phyloP scores from a whole-genome alignment of 2,888 invertebrate genomes.

The Brenthis ino region DNA sequence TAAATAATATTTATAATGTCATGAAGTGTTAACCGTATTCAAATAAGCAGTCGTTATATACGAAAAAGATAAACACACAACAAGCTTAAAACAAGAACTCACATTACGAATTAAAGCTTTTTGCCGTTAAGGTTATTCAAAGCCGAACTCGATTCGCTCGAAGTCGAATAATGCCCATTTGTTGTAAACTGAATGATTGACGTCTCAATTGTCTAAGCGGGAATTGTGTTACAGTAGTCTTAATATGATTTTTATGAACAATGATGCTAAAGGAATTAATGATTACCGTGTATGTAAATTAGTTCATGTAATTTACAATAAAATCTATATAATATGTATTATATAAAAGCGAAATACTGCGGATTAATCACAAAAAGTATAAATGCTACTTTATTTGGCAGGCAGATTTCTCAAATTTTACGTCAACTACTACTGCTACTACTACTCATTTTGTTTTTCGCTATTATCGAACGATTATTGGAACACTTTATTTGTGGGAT shows the following conservation, averaged over 20 bases:
- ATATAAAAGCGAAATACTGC: too few relatives aligned
- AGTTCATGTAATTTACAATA: neutral
- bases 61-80: slow-evolving; percentile 7
- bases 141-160: slow-evolving; percentile 25
- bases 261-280: neutral
- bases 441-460: too few relatives aligned
- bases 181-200: slow-evolving; percentile 25
- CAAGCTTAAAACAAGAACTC: slow-evolving; percentile 9
- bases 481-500: too few relatives aligned
- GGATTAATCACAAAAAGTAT: too few relatives aligned
- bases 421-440: too few relatives aligned
- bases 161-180: slow-evolving; percentile 29
- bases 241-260: slow-evolving; percentile 6
- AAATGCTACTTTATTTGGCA: too few relatives aligned
- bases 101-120: slow-evolving; percentile 29
- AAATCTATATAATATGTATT: too few relatives aligned
- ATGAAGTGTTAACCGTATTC: neutral
- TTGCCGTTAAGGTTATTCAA: slow-evolving; percentile 29
- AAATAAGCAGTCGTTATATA: neutral
- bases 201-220: slow-evolving; percentile 17
- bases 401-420: too few relatives aligned
- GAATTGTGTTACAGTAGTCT: slow-evolving; percentile 7
- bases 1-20: too few relatives aligned
- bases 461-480: too few relatives aligned
- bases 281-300: neutral